phyloP scores from a whole-genome alignment of 2,113 vertebrate species.

The Istiophorus platypterus region DNA sequence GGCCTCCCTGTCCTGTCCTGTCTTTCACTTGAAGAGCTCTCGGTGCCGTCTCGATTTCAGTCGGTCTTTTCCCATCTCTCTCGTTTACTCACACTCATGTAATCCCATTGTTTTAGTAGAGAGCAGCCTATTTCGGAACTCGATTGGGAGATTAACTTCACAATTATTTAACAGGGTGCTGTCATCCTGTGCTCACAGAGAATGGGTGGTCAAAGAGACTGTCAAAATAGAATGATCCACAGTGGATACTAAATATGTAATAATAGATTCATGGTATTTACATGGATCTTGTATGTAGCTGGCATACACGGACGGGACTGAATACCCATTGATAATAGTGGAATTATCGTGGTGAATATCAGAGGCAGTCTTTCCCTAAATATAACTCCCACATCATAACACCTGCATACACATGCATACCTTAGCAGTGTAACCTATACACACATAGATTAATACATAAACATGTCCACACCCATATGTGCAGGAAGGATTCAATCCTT shows the following conservation, averaged over 20 bases:
- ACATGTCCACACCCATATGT: neutral
- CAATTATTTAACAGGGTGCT: conserved; percentile 28
- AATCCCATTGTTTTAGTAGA: conserved; percentile 60
- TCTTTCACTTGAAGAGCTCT: conserved; percentile 33
- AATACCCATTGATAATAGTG: neutral
- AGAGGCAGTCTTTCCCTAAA: conserved; percentile 9
- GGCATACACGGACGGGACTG: neutral
- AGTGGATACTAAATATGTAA: conserved; percentile 6
- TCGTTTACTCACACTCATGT: conserved; percentile 10
- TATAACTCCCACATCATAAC: neutral
- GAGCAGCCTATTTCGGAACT: conserved; percentile 64
- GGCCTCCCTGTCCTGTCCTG: conserved; percentile 6
- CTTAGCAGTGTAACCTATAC: too few relatives aligned
- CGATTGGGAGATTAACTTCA: conserved; percentile 56
- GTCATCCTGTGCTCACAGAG: conserved; percentile 27
- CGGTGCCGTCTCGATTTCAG: conserved; percentile 42
- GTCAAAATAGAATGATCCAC: conserved; percentile 7
- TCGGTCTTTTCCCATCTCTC: conserved; percentile 21
- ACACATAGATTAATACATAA: neutral
- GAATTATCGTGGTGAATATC: conserved; percentile 4
- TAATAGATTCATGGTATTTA: neutral
- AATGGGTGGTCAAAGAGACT: conserved; percentile 14
- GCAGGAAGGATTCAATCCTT: neutral
- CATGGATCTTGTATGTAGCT: conserved; percentile 20
- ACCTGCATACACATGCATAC: neutral